Percentiles rank a stretch among this genome's conserved stretches.
phyloP scores from a whole-genome alignment of 1,140 invertebrate genomes.

The Gonioctena quinquepunctata region DNA sequence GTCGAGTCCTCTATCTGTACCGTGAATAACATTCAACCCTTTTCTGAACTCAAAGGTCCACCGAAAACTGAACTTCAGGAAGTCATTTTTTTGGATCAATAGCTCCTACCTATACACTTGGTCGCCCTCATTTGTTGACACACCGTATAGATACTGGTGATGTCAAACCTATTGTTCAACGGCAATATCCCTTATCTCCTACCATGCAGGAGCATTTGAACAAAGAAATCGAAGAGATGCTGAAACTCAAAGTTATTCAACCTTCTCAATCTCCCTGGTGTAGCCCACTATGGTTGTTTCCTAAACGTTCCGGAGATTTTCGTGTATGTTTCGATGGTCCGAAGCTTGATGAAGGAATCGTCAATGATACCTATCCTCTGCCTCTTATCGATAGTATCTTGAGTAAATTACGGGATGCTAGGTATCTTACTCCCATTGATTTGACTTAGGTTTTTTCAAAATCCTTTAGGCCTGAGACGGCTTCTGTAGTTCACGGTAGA shows the following conservation, averaged over 20 bases:
- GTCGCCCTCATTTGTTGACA: too few relatives aligned
- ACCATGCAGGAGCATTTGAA: slow-evolving; percentile 8
- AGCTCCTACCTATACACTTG: too few relatives aligned
- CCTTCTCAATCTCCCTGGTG: neutral
- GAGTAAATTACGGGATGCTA: slow-evolving; percentile 36
- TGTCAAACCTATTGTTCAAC: too few relatives aligned
- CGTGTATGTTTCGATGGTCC: slow-evolving; percentile 42
- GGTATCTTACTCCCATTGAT: slow-evolving; percentile 40
- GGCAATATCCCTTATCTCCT: slow-evolving; percentile 9
- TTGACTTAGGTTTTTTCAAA: slow-evolving; percentile 35
- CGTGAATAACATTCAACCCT: too few relatives aligned
- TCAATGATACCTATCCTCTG: slow-evolving; percentile 33
- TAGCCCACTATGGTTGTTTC: neutral
- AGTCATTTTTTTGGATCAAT: too few relatives aligned
- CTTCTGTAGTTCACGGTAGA: slow-evolving; percentile 29
- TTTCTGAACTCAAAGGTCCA: too few relatives aligned
- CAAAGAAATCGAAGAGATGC: slow-evolving; percentile 7
- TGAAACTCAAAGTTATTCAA: slow-evolving; percentile 1
- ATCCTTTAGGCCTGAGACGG: slow-evolving; percentile 31
- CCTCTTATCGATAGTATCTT: slow-evolving; percentile 32
- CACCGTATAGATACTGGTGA: too few relatives aligned
- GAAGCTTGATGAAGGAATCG: slow-evolving; percentile 40
- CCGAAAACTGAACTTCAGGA: too few relatives aligned
- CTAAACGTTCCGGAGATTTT: slow-evolving; percentile 27
- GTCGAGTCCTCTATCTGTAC: too few relatives aligned